These are phyloP conservation scores for Papilio gigon DNA, from an alignment of 2,888 invertebrate genomes.

Conservation along the genomic window DNA sequence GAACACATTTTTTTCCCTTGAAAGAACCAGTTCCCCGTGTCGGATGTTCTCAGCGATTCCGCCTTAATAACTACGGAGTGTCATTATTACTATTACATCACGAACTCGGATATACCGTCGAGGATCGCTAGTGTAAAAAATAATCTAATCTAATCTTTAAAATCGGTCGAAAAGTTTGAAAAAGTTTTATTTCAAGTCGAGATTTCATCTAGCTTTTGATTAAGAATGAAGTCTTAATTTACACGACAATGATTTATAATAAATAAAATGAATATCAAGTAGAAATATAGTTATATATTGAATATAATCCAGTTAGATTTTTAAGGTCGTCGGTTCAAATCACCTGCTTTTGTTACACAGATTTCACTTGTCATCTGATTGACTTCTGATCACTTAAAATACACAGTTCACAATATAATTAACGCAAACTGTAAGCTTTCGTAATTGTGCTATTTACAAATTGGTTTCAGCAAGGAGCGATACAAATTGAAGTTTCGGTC, in stretches of 20 bases:
- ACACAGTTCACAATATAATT: background rate
- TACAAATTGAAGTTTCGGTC: conserved; percentile 32
- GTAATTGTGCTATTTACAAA: conserved; percentile 15
- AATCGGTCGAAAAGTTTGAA: background rate
- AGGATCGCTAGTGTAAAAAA: too few relatives aligned
- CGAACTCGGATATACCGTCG: conserved; percentile 62
- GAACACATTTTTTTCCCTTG: conserved; percentile 68
- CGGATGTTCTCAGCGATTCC: conserved; percentile 69
- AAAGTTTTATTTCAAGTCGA: too few relatives aligned
- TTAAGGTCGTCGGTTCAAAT: too few relatives aligned
- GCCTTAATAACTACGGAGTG: conserved; percentile 74
- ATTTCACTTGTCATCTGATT: background rate
- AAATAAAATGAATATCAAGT: too few relatives aligned
- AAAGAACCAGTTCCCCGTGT: conserved; percentile 71
- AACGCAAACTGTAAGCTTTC: background rate
- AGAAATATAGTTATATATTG: too few relatives aligned
- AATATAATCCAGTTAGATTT: too few relatives aligned
- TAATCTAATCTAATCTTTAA: conserved; percentile 28
- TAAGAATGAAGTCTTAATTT: too few relatives aligned
- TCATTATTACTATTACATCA: conserved; percentile 72
- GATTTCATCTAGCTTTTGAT: too few relatives aligned
- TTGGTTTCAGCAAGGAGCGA: conserved; percentile 26
- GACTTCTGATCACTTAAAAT: background rate
- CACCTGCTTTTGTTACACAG: background rate
- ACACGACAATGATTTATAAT: too few relatives aligned